These are phyloP conservation scores for Meleagris gallopavo DNA, from an alignment of 2,113 vertebrate genomes.

Conservation along the genomic window DNA sequence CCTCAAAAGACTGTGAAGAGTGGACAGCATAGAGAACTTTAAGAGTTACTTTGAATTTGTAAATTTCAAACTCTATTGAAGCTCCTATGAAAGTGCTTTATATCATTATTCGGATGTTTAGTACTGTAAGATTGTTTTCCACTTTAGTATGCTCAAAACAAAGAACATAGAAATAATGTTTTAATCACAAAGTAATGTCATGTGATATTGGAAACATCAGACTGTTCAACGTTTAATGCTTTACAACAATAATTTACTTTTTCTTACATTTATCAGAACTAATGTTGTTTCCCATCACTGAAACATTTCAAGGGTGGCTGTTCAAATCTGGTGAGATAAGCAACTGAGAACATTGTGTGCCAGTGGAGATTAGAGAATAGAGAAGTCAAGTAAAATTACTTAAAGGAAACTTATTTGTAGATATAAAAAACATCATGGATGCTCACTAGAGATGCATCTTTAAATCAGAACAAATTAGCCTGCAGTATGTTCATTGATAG, in stretches of 20 bases:
- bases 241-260: background rate
- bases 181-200: background rate
- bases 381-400: background rate
- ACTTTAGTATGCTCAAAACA: background rate
- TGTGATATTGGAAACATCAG: background rate
- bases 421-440: fast-evolving
- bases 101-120: background rate
- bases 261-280: background rate
- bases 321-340: background rate
- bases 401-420: background rate
- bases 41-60: background rate
- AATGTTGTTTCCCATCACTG: background rate
- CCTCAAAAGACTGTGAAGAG: background rate
- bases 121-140: background rate
- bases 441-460: background rate
- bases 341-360: background rate
- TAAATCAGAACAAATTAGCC: background rate
- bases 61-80: background rate
- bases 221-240: background rate
- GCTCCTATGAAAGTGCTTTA: background rate
- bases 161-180: background rate
- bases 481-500: background rate
- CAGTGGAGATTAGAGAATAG: background rate
- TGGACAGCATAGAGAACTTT: background rate
- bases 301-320: background rate